Evolutionary conservation across 2,888 invertebrate species (phyloP), one percentile per base, ranked within the genome.

Genomic region (Andrena flavipes): DNA sequence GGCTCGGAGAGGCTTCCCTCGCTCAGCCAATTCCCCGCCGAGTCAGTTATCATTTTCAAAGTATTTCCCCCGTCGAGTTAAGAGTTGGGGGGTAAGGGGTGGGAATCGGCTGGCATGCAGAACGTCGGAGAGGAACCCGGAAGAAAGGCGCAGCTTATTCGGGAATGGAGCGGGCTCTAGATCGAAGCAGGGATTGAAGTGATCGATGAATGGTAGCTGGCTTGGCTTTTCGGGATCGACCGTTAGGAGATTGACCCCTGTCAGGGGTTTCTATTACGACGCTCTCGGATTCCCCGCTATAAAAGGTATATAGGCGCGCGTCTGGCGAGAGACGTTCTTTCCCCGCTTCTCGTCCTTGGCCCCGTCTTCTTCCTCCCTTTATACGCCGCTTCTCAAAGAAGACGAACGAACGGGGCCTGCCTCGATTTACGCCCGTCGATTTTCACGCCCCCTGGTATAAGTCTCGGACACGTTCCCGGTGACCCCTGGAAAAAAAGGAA

Each of bases 201-300:
- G 90, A 90, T 90, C 90, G 90, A 90, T 90, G 90, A 87, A 89
- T 84, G 85, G 75, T 72, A 71, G 88, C 82, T 62, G 79, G 89
- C 82, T 89, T 87, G 86, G 86, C 89, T 90, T 90, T 88, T 74
- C 82, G 84, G 84, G 85, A 90, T 90, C 88, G 89, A 85, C 88
- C 89, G 87, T 89, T 86, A 84, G 90, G 90, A 91, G 90, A 91
- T 91, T 90, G 91, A 91, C 91, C 91, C 87, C 91, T 89, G 89
- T 91, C 91, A 90, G 89, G 89, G 89, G 85, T 91, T 91, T 91
- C 91, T 91, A 91, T 91, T 91, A 91, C 89, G 87, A 81, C 87
- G 82, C 84, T 80, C 83, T 76, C 72, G 83, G 87, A 84, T 88
- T 86, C 85, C 82, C 69, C 62, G 76, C 49, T 74, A 68, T 56